phyloP scores from a whole-genome alignment of 1,140 invertebrate species.

The Venturia canescens region DNA sequence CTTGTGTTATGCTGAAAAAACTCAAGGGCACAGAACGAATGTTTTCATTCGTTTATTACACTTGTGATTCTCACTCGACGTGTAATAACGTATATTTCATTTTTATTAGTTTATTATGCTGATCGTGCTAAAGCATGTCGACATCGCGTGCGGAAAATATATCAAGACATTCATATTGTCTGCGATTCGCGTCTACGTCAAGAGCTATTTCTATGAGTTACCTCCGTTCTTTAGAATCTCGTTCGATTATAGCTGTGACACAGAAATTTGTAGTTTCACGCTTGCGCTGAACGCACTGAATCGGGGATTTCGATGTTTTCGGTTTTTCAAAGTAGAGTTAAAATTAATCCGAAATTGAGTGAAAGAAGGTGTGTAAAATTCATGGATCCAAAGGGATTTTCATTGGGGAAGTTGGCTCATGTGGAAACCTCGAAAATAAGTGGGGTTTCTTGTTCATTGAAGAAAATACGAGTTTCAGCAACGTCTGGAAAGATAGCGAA shows the following conservation, averaged over 20 bases:
- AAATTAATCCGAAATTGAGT: too few relatives aligned
- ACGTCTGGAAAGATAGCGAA: neutral
- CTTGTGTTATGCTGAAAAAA: neutral
- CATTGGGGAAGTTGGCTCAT: too few relatives aligned
- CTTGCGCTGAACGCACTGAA: too few relatives aligned
- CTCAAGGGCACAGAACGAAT: conserved; percentile 17
- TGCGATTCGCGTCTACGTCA: conserved; percentile 10
- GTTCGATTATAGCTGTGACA: neutral
- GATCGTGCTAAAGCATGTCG: conserved; percentile 11
- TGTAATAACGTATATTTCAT: conserved; percentile 1
- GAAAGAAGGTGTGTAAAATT: too few relatives aligned
- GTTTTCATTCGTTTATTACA: neutral
- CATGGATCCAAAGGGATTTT: too few relatives aligned
- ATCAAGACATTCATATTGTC: too few relatives aligned
- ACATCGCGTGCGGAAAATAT: neutral
- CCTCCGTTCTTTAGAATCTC: neutral
- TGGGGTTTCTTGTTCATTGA: too few relatives aligned
- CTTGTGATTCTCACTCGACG: neutral
- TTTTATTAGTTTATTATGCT: conserved; percentile 25
- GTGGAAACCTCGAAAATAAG: too few relatives aligned
- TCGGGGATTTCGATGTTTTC: too few relatives aligned
- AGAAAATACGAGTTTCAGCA: too few relatives aligned
- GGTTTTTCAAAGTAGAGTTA: too few relatives aligned
- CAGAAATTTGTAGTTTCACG: too few relatives aligned
- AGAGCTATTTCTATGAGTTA: conserved; percentile 27